Conservation (phyloP, 2,113 vertebrate genomes). For the Bothrops jararaca region DNA sequence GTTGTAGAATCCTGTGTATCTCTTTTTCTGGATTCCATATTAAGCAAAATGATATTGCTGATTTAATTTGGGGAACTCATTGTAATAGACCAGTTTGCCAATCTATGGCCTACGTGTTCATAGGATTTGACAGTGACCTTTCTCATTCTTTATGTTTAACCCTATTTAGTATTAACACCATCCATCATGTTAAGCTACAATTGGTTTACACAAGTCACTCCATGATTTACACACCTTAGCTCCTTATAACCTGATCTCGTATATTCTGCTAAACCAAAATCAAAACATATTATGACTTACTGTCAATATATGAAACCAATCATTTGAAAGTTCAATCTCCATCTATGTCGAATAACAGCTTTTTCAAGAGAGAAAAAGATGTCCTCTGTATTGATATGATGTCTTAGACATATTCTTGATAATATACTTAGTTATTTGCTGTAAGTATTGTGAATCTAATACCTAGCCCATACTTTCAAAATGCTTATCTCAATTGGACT, state of each 20-base stretch:
- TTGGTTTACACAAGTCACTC: not conserved
- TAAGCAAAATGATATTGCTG: not conserved
- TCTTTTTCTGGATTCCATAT: not conserved
- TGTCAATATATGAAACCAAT: not conserved
- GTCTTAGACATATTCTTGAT: not conserved
- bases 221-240: not conserved
- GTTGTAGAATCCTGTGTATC: not conserved
- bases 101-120: not conserved
- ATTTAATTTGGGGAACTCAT: not conserved
- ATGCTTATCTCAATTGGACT: not conserved
- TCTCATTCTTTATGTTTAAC: not conserved
- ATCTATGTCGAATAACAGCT: not conserved
- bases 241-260: not conserved
- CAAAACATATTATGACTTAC: not conserved
- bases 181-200: not conserved
- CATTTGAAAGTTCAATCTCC: not conserved
- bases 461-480: not conserved
- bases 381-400: not conserved
- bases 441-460: not conserved
- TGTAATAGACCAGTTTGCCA: not conserved
- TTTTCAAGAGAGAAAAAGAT: not conserved
- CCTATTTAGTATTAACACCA: not conserved
- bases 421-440: not conserved
- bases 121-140: not conserved
- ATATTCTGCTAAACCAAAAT: not conserved